Evolutionary conservation across 1,140 invertebrate genomes (phyloP).

Genomic region (Monomorium pharaonis): DNA sequence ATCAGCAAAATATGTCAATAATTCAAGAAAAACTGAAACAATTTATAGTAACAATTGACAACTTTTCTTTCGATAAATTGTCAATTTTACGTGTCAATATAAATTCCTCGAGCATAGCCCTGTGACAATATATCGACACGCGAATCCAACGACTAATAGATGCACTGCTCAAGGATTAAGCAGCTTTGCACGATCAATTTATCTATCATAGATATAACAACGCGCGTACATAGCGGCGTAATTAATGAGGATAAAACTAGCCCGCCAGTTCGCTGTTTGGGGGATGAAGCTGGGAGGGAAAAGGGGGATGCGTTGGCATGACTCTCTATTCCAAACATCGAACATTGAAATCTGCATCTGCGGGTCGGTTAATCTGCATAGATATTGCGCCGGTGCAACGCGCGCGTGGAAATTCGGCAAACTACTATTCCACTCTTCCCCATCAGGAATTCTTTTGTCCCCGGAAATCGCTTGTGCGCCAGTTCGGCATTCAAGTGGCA

Average conservation of each 20-base stretch:
- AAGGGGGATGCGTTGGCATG: conserved; percentile 33
- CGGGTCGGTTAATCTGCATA: conserved; percentile 63
- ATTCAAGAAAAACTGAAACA: background rate
- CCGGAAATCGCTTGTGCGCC: conserved; percentile 40
- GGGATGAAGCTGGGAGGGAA: too few species aligned
- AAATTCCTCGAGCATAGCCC: background rate
- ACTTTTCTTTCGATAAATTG: background rate
- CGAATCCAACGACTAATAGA: background rate
- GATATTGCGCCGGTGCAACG: conserved; percentile 61
- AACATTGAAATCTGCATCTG: conserved; percentile 61
- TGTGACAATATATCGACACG: background rate
- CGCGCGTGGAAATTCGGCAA: conserved; percentile 52
- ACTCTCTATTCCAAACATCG: conserved; percentile 43
- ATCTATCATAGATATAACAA: background rate
- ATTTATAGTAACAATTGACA: background rate
- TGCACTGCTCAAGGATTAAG: background rate
- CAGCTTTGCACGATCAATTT: background rate
- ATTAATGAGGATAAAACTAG: conserved; percentile 36
- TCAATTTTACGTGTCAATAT: background rate
- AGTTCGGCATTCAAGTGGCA: conserved; percentile 49
- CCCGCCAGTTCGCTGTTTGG: background rate
- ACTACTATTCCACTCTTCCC: conserved; percentile 44
- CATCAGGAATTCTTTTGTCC: conserved; percentile 60
- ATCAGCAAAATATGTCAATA: background rate
- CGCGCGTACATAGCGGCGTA: background rate